These are phyloP conservation scores for Theristicus caerulescens DNA, from an alignment of 2,113 vertebrate genomes.

Conservation along the genomic window DNA sequence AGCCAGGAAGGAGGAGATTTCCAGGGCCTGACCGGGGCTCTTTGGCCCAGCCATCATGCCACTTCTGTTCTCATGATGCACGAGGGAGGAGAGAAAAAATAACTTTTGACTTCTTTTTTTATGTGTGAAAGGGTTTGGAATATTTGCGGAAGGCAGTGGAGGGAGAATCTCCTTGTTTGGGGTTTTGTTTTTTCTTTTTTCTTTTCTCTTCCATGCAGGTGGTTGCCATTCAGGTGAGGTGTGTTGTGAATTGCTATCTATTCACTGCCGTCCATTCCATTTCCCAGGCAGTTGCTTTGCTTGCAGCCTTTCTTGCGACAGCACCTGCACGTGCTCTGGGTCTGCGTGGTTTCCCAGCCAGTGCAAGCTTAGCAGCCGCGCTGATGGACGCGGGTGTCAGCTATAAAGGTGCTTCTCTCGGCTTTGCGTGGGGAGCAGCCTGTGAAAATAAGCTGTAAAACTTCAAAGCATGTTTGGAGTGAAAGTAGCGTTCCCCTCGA, in stretches of 20 bases:
- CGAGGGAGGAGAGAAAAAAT: not conserved
- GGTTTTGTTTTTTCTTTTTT: no score
- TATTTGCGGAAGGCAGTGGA: not conserved
- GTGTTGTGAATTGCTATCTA: fast-evolving
- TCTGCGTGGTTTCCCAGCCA: not conserved
- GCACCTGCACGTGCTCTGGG: fast-evolving
- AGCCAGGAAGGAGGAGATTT: constrained; percentile 25
- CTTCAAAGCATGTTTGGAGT: not conserved
- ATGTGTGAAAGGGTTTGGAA: not conserved
- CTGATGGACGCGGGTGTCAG: fast-evolving
- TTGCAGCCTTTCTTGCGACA: not conserved
- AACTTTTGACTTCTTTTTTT: not conserved
- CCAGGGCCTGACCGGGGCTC: not conserved
- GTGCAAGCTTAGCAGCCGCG: not conserved
- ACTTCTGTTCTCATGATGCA: constrained; percentile 10
- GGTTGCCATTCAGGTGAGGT: not conserved
- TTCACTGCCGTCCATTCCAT: not conserved
- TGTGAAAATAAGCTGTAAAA: not conserved
- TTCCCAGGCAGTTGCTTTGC: not conserved
- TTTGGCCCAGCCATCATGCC: not conserved
- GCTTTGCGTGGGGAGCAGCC: not conserved
- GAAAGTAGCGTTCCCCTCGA: fast-evolving
- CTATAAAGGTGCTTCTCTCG: not conserved
- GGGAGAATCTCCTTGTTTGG: not conserved
- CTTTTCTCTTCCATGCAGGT: not conserved